Percentiles rank a stretch among this genome's conserved stretches.
Evolutionary conservation across 2,888 invertebrate genomes (phyloP).

Genomic region (Pseudococcus longispinus): DNA sequence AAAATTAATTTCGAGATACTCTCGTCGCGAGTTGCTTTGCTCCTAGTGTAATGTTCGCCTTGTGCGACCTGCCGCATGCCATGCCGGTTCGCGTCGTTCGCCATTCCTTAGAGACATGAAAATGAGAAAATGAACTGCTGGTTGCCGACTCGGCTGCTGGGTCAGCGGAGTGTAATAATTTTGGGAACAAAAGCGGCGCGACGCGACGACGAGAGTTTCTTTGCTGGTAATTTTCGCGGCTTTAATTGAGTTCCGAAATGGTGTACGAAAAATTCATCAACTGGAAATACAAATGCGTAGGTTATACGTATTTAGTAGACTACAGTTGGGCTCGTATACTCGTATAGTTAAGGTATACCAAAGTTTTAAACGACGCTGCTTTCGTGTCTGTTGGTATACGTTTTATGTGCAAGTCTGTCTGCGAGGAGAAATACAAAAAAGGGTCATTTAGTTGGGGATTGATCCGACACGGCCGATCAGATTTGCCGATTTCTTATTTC

Average conservation of each 20-base stretch:
- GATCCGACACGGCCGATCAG: background rate
- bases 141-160: background rate
- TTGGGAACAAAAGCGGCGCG: background rate
- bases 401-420: background rate
- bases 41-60: background rate
- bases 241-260: background rate
- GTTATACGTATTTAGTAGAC: background rate
- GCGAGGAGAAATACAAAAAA: background rate
- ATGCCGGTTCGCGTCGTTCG: background rate
- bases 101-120: background rate
- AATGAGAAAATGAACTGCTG: background rate
- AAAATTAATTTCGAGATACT: background rate
- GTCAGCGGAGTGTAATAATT: background rate
- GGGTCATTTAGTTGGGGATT: background rate
- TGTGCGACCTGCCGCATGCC: background rate
- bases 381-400: no score
- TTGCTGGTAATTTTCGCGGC: background rate
- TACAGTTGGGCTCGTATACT: no score
- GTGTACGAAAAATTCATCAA: background rate
- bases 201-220: background rate
- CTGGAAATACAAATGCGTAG: background rate
- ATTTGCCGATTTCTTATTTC: slow-evolving; percentile 1
- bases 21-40: background rate
- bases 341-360: background rate
- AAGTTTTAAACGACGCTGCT: background rate